These are phyloP conservation scores for Falco rusticolus DNA, from an alignment of 2,797 vertebrate genomes.

Conservation along the genomic window DNA sequence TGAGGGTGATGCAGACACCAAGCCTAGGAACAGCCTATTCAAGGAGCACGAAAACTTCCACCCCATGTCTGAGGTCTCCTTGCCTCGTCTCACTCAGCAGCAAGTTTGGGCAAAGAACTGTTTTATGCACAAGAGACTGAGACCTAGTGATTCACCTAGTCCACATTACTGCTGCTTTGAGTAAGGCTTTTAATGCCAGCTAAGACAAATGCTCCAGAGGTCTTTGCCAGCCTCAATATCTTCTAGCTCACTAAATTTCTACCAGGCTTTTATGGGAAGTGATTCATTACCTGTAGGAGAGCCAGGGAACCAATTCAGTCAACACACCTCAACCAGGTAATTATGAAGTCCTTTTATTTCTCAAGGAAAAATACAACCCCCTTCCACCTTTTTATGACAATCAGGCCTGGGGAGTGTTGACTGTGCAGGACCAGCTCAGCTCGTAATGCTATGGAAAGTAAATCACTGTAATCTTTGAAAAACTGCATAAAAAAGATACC, in stretches of 20 bases:
- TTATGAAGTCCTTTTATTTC: background rate
- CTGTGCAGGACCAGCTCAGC: background rate
- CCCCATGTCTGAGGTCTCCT: background rate
- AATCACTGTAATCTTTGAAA: background rate
- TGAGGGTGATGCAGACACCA: background rate
- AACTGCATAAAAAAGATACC: background rate
- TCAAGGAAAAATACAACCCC: background rate
- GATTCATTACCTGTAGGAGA: conserved; percentile 19
- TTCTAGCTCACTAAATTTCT: background rate
- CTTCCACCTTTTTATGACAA: background rate
- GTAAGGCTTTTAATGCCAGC: background rate
- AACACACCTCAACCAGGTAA: background rate
- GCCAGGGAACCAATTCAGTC: background rate
- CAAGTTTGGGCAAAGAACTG: conserved; percentile 10
- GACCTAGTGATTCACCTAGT: conserved; percentile 10
- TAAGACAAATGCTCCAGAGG: background rate
- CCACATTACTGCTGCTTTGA: background rate
- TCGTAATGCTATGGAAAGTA: background rate
- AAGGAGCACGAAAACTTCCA: background rate
- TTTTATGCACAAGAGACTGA: background rate
- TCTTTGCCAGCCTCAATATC: background rate
- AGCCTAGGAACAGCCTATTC: background rate
- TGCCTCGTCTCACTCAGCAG: background rate
- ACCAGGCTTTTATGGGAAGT: conserved; percentile 21
- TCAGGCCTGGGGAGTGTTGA: background rate